phyloP scores from a whole-genome alignment of 2,113 vertebrate species.

The Mus pahari region DNA sequence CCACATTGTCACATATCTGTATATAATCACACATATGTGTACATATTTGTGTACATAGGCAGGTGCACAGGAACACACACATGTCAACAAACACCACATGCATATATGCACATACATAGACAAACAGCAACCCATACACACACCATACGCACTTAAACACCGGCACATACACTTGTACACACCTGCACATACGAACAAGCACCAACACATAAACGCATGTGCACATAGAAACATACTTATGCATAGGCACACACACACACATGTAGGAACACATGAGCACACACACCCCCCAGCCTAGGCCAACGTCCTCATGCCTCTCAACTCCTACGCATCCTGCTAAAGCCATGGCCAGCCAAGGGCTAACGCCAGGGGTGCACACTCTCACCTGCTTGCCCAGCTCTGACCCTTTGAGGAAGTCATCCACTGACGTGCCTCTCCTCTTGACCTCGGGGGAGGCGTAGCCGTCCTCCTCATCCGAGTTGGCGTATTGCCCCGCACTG shows the following conservation, averaged over 20 bases:
- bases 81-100: neutral
- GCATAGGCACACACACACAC: neutral
- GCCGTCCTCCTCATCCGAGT: conserved; percentile 94
- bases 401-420: conserved; percentile 96
- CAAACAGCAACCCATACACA: neutral
- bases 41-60: neutral
- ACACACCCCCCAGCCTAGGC: neutral
- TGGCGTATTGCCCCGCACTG: conserved; percentile 85
- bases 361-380: neutral
- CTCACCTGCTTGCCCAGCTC: conserved; percentile 96
- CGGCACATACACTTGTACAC: neutral
- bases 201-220: neutral
- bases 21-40: neutral
- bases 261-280: neutral
- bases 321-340: neutral
- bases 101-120: neutral
- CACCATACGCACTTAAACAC: neutral
- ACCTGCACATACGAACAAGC: neutral
- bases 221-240: neutral
- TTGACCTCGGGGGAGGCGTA: conserved; percentile 90
- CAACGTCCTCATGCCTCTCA: neutral
- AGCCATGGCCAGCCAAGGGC: neutral
- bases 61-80: neutral
- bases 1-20: neutral
- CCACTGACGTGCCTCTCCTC: conserved; percentile 94